Evolutionary conservation across 2,113 vertebrate species (phyloP).

Genomic region (Jaculus jaculus): DNA sequence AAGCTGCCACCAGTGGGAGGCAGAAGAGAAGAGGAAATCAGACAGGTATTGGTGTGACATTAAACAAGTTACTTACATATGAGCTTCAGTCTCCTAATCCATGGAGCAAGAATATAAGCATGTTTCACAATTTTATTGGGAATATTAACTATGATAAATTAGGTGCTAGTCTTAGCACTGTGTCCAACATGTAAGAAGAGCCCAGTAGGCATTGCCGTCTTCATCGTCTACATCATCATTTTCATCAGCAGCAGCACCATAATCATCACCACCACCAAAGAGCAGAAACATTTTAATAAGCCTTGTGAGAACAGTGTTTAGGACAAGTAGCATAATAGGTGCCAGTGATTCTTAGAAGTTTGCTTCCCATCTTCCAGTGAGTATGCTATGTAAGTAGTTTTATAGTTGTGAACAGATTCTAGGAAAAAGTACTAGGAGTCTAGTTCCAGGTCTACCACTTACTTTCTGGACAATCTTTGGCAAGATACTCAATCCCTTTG

Average conservation of each 20-base stretch:
- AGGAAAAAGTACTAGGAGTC: not conserved
- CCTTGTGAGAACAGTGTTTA: not conserved
- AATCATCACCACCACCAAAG: not conserved
- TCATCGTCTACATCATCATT: not conserved
- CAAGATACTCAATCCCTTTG: not conserved
- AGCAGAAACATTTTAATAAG: not conserved
- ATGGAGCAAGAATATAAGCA: not conserved
- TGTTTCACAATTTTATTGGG: not conserved
- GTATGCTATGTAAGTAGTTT: not conserved
- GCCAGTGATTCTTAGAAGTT: not conserved
- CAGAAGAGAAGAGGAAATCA: not conserved
- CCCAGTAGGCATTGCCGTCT: not conserved
- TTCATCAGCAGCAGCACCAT: no score
- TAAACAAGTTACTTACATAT: not conserved
- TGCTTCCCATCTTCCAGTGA: not conserved
- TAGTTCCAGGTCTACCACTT: not conserved
- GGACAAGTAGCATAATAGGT: not conserved
- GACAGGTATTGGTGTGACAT: not conserved
- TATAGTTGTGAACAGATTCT: not conserved
- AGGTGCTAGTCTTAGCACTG: not conserved
- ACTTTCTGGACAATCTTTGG: not conserved
- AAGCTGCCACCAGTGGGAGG: not conserved
- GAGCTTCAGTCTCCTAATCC: constrained; percentile 43
- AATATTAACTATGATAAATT: not conserved
- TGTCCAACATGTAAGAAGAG: not conserved